A percentile compares a stretch with the other conserved stretches of the same genome.
Evolutionary conservation across 2,888 invertebrate genomes (phyloP).

Genomic region (Amblyjoppa proteus): DNA sequence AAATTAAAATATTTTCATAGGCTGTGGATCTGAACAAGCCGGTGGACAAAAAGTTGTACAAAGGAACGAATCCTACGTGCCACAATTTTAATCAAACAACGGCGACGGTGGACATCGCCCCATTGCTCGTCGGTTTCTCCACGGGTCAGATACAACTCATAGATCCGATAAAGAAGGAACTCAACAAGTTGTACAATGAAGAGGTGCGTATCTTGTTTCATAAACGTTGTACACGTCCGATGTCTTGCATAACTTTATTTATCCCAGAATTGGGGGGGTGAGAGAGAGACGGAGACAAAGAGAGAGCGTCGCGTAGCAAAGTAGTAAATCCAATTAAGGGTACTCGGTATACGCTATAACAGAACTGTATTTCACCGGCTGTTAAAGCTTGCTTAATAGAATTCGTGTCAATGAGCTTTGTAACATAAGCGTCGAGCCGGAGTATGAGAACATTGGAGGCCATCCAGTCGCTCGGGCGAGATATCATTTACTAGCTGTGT

Average conservation of each 20-base stretch:
- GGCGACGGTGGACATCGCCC: constrained; percentile 93
- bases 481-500: constrained; percentile 56
- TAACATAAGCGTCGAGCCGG: background rate
- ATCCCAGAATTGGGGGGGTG: background rate
- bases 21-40: constrained; percentile 98
- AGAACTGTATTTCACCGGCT: constrained; percentile 11
- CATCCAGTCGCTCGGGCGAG: constrained; percentile 19
- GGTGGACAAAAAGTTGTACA: constrained; percentile 99
- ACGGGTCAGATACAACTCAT: constrained; percentile 99
- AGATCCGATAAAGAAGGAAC: constrained; percentile 98
- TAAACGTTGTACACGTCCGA: background rate
- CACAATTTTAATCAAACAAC: constrained; percentile 98
- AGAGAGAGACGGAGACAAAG: too few relatives aligned
- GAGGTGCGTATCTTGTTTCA: constrained; percentile 89
- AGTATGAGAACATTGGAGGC: constrained; percentile 5
- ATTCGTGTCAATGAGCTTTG: constrained; percentile 27
- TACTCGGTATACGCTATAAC: background rate
- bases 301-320: constrained; percentile 4
- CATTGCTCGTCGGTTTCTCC: constrained; percentile 98
- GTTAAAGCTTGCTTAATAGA: constrained; percentile 23
- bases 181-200: constrained; percentile 98
- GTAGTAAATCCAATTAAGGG: constrained; percentile 36
- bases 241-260: constrained; percentile 19
- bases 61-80: constrained; percentile 99
- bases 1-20: constrained; percentile 85